phyloP scores from a whole-genome alignment of 2,888 invertebrate species.

The Dysmachus trigonus region DNA sequence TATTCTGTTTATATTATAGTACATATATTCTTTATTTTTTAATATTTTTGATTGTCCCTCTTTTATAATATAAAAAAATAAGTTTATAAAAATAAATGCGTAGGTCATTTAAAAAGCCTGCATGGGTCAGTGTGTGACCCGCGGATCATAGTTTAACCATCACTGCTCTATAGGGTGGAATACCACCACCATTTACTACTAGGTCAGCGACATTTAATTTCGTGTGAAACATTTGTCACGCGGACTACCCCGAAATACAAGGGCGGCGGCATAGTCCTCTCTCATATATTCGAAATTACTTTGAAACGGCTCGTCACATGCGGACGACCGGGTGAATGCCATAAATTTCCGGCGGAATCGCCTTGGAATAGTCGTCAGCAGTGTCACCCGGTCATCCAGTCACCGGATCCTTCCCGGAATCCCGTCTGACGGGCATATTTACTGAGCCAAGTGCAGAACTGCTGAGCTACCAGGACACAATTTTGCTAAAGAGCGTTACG shows the following conservation, averaged over 20 bases:
- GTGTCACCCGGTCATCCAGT: background rate
- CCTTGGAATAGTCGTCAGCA: background rate
- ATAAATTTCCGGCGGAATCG: conserved; percentile 1
- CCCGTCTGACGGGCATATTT: background rate
- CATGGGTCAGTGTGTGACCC: too few species aligned
- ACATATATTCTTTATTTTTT: too few species aligned
- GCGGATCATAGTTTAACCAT: too few species aligned
- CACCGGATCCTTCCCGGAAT: background rate
- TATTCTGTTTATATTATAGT: too few species aligned
- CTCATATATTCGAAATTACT: background rate
- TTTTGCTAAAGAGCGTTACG: background rate
- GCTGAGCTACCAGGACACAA: background rate
- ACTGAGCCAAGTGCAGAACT: background rate
- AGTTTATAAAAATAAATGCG: too few species aligned
- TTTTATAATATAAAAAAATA: too few species aligned
- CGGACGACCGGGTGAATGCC: background rate
- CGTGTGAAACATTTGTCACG: background rate
- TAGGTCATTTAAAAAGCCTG: too few species aligned
- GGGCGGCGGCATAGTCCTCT: background rate
- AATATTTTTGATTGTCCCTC: too few species aligned
- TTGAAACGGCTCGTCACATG: background rate
- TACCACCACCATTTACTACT: background rate
- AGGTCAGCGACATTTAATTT: background rate
- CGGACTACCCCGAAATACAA: background rate
- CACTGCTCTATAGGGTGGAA: background rate